These are phyloP conservation scores for Drosophila jambulina DNA, from an alignment of 1,140 invertebrate genomes.

Conservation along the genomic window DNA sequence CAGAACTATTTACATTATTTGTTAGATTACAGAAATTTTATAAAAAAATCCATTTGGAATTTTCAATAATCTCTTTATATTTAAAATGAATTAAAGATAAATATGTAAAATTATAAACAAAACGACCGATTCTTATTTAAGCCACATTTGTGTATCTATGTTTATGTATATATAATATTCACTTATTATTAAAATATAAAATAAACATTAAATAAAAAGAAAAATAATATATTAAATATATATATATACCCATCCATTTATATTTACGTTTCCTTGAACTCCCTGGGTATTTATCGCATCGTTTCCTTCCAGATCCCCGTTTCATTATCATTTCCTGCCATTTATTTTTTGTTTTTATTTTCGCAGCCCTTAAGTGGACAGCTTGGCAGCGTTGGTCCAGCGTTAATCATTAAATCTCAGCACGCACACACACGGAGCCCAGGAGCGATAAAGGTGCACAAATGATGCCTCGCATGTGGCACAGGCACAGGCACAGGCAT, in stretches of 20 bases:
- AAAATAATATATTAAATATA: background rate
- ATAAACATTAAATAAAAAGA: background rate
- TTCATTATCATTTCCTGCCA: conserved; percentile 22
- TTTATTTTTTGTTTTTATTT: conserved; percentile 43
- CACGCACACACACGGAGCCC: conserved; percentile 33
- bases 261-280: background rate
- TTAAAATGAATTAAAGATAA: too few relatives aligned
- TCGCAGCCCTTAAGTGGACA: conserved; percentile 59
- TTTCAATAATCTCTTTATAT: too few relatives aligned
- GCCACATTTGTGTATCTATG: background rate
- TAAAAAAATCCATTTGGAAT: too few relatives aligned
- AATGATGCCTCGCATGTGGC: conserved; percentile 27
- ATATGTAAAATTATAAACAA: too few relatives aligned
- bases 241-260: background rate
- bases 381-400: conserved; percentile 41
- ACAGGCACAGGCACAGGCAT: background rate
- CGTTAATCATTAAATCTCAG: conserved; percentile 79
- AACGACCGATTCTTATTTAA: too few relatives aligned
- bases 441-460: conserved; percentile 74
- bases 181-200: background rate
- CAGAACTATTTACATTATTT: too few relatives aligned
- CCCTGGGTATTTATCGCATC: conserved; percentile 18
- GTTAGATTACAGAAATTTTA: too few relatives aligned
- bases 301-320: background rate
- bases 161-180: too few relatives aligned